Evolutionary conservation across 2,797 vertebrate species (phyloP).

Genomic region (Nothura maculosa): DNA sequence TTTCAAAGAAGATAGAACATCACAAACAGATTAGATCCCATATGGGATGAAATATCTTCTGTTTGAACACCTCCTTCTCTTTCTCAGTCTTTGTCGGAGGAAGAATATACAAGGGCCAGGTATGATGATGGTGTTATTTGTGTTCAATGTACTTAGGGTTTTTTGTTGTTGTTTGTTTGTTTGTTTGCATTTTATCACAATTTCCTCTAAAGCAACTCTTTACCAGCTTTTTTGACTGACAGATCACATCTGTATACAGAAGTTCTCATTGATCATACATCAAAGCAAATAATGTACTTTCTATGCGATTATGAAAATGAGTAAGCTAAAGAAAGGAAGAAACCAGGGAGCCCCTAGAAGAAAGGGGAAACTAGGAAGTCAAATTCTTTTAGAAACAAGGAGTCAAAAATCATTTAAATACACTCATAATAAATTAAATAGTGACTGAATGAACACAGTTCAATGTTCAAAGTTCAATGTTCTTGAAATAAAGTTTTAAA

Average conservation of each 20-base stretch:
- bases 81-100: neutral
- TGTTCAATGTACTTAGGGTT: neutral
- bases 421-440: neutral
- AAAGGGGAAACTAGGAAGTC: no score
- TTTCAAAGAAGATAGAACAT: neutral
- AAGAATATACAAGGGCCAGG: neutral
- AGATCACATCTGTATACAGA: neutral
- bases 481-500: neutral
- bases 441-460: neutral
- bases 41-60: neutral
- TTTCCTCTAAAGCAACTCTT: neutral
- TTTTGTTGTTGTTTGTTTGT: no score
- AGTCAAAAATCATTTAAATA: neutral
- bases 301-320: neutral
- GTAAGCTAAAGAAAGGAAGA: neutral
- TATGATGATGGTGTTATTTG: neutral
- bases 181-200: neutral
- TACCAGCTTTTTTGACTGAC: neutral
- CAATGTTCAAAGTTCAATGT: neutral
- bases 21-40: neutral
- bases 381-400: neutral
- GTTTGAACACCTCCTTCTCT: neutral
- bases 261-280: neutral
- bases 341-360: neutral
- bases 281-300: neutral